phyloP scores from a whole-genome alignment of 2,113 vertebrate species.

The Thalassoma bifasciatum region DNA sequence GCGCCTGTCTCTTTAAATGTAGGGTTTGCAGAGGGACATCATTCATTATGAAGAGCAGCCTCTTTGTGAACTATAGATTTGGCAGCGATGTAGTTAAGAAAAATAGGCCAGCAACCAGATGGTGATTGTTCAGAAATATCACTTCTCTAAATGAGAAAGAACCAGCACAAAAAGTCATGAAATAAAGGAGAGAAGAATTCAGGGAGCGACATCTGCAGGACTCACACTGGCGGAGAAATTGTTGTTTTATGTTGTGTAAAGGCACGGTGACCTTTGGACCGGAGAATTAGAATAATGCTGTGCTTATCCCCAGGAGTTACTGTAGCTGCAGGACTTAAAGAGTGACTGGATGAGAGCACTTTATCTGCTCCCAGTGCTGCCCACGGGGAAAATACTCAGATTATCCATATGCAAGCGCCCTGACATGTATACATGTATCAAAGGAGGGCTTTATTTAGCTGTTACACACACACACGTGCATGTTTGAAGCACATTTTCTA shows the following conservation, averaged over 20 bases:
- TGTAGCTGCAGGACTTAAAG: conserved; percentile 57
- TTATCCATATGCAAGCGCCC: conserved; percentile 52
- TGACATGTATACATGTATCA: conserved; percentile 44
- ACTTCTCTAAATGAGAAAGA: neutral
- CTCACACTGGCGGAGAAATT: neutral
- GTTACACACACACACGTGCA: neutral
- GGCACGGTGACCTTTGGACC: conserved; percentile 48
- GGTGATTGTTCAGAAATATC: neutral
- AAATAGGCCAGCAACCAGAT: conserved; percentile 34
- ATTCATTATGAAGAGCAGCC: conserved; percentile 44
- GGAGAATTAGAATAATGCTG: conserved; percentile 62
- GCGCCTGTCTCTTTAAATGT: conserved; percentile 12
- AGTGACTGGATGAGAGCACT: conserved; percentile 63
- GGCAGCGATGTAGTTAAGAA: conserved; percentile 9
- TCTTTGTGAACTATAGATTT: conserved; percentile 38
- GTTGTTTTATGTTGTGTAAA: neutral
- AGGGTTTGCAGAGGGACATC: conserved; percentile 1
- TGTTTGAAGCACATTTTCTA: conserved; percentile 6
- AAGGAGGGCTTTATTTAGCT: conserved; percentile 25
- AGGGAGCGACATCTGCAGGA: neutral
- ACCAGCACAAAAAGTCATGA: neutral
- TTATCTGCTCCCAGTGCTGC: conserved; percentile 42
- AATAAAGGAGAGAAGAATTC: neutral
- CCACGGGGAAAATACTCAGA: conserved; percentile 42
- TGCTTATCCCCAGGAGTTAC: conserved; percentile 57